These are phyloP conservation scores for Blera fallax DNA, from an alignment of 2,888 invertebrate genomes.

Conservation along the genomic window DNA sequence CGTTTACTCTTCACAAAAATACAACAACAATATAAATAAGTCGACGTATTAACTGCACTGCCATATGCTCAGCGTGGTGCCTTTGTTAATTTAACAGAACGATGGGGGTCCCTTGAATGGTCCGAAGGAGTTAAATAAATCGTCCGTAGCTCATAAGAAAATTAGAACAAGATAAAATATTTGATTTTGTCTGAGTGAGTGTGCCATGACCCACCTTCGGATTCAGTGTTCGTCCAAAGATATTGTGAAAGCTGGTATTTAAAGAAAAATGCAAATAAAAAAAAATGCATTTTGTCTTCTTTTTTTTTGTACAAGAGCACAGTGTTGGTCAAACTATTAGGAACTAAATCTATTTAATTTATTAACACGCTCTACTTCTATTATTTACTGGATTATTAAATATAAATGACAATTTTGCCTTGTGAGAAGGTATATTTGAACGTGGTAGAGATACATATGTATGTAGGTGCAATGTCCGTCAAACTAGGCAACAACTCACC, in stretches of 20 bases:
- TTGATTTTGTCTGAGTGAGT: conserved; percentile 60
- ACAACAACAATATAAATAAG: conserved; percentile 64
- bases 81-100: conserved; percentile 69
- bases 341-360: background rate
- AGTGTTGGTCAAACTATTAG: background rate
- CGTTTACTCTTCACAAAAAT: conserved; percentile 31
- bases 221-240: background rate
- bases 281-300: background rate
- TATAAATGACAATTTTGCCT: no score
- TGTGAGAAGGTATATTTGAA: no score
- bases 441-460: no score
- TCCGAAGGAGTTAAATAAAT: conserved; percentile 70
- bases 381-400: no score
- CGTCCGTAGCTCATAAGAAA: conserved; percentile 63
- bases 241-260: conserved; percentile 15
- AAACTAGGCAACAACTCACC: no score
- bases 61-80: conserved; percentile 63
- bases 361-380: background rate
- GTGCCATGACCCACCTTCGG: conserved; percentile 56
- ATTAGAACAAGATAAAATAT: conserved; percentile 72
- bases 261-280: background rate
- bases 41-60: conserved; percentile 64
- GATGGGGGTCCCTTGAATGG: conserved; percentile 57
- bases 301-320: background rate
- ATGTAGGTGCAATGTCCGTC: no score